phyloP scores from a whole-genome alignment of 2,113 vertebrate species.

The Trogon melanurus region DNA sequence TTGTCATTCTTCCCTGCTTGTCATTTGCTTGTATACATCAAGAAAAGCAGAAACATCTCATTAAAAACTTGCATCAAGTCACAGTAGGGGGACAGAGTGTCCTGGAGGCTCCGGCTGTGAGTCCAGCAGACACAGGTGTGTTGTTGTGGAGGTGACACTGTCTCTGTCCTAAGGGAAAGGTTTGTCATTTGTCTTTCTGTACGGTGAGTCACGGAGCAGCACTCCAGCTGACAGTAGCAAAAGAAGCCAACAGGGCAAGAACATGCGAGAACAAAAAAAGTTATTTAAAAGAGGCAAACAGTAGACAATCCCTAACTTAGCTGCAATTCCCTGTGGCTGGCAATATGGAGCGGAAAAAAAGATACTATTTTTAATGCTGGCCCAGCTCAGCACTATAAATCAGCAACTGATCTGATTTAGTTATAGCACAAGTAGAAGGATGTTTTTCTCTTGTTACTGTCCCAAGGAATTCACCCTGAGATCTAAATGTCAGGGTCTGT shows the following conservation, averaged over 20 bases:
- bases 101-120: neutral
- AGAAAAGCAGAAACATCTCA: fast-evolving
- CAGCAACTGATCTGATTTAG: neutral
- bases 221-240: slow-evolving; percentile 28
- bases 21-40: fast-evolving
- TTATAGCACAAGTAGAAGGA: neutral
- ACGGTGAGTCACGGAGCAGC: neutral
- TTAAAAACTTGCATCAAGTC: neutral
- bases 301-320: neutral
- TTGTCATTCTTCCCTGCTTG: neutral
- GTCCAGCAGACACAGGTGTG: neutral
- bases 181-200: neutral
- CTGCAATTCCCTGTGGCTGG: slow-evolving; percentile 21
- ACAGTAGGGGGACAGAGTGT: neutral
- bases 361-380: slow-evolving; percentile 21
- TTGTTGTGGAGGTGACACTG: neutral
- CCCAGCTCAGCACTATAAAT: slow-evolving; percentile 7
- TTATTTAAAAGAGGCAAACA: neutral
- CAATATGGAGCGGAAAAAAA: neutral
- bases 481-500: slow-evolving; percentile 54
- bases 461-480: neutral
- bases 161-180: slow-evolving; percentile 6
- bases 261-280: neutral
- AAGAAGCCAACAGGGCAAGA: neutral
- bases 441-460: slow-evolving; percentile 17